These are phyloP conservation scores for Oligia latruncula DNA, from an alignment of 2,888 invertebrate species.

Conservation along the genomic window DNA sequence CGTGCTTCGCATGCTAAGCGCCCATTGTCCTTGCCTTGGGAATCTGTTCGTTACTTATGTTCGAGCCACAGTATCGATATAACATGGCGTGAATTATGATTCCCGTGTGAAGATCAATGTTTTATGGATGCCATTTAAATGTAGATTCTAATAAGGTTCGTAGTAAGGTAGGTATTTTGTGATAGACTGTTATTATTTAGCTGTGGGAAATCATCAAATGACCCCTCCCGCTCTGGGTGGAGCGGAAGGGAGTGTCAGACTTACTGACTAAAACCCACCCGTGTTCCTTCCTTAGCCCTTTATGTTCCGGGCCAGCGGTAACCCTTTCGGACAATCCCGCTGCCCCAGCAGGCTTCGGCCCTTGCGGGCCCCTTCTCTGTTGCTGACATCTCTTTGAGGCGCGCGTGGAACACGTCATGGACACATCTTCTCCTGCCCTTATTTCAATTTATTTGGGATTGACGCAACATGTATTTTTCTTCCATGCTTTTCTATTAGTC, in stretches of 20 bases:
- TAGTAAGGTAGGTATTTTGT: background rate
- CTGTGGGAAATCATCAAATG: too few relatives aligned
- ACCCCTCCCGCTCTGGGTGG: too few relatives aligned
- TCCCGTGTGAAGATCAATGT: constrained; percentile 41
- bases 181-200: background rate
- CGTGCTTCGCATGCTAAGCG: constrained; percentile 74
- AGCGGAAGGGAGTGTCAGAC: too few relatives aligned
- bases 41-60: constrained; percentile 72
- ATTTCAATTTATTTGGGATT: background rate
- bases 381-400: too few relatives aligned
- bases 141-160: background rate
- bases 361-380: too few relatives aligned
- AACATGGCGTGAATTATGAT: constrained; percentile 63
- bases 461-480: background rate
- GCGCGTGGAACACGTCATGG: too few relatives aligned
- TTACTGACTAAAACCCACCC: too few relatives aligned
- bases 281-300: too few relatives aligned
- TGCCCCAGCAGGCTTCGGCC: too few relatives aligned
- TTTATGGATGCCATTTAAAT: constrained; percentile 23
- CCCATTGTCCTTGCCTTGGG: constrained; percentile 68
- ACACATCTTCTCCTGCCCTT: background rate
- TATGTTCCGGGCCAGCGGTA: too few relatives aligned
- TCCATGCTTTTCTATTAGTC: background rate
- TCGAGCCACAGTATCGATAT: constrained; percentile 53
- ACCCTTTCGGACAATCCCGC: too few relatives aligned